A percentile compares a stretch with the other conserved stretches of the same genome.
Evolutionary conservation across 1,140 invertebrate genomes (phyloP).

Genomic region (Drosophila azteca): DNA sequence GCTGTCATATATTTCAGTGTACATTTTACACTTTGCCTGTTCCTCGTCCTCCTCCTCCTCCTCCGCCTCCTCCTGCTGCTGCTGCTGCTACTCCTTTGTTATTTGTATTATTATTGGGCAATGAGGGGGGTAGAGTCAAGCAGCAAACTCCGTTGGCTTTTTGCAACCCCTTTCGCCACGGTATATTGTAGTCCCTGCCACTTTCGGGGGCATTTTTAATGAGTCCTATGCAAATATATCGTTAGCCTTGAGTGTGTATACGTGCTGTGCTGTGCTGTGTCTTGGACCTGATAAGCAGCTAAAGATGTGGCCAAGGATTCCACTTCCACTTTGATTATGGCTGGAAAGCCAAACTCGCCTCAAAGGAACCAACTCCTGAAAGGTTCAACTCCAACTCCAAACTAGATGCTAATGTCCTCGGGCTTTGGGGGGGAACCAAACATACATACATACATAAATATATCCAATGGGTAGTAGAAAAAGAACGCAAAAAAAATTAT

Average conservation of each 20-base stretch:
- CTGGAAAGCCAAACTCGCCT: not conserved
- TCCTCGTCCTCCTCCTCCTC: conserved; percentile 19
- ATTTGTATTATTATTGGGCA: conserved; percentile 34
- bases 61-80: not conserved
- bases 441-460: conserved; percentile 5
- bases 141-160: conserved; percentile 33
- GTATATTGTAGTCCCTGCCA: conserved; percentile 6
- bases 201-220: conserved; percentile 56
- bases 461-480: conserved; percentile 36
- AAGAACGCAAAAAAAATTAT: conserved; percentile 41
- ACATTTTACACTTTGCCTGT: conserved; percentile 64
- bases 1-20: conserved; percentile 71
- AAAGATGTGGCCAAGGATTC: conserved; percentile 43
- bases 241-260: conserved; percentile 73
- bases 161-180: conserved; percentile 37
- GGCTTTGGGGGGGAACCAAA: conserved; percentile 12
- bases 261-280: conserved; percentile 60
- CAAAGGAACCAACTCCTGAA: conserved; percentile 11
- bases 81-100: not conserved
- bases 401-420: conserved; percentile 47
- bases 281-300: conserved; percentile 49
- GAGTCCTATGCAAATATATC: conserved; percentile 81
- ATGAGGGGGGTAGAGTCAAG: conserved; percentile 4
- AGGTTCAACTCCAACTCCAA: conserved; percentile 31
- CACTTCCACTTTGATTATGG: conserved; percentile 48